Base-by-base conservation (phyloP, 2,113 vertebrate species). In the Blennius ocellaris region DNA sequence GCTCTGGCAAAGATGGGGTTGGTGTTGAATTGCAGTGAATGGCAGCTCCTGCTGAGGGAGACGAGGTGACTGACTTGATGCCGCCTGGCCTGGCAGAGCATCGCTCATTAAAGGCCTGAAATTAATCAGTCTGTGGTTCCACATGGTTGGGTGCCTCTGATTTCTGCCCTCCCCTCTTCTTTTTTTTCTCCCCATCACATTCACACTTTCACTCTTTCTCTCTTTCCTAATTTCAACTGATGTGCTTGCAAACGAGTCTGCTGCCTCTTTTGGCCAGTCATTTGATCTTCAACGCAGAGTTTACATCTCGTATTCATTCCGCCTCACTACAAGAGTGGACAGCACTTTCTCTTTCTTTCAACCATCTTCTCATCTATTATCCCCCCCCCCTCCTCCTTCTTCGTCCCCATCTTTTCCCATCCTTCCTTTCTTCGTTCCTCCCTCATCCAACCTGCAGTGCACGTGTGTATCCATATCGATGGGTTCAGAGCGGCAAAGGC, bases 51-150 rank as follows among this genome's bases (percentile, higher is more conserved):
- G 80, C 82, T 82, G 86, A 73, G 80, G 73, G 64, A 75, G 57
- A 63, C 36, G 0, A 73, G 76, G 65, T 74, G 80, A 69, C 75
- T 87, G 84, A 83, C 81, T 77, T 58, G 39, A 81, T 66, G 60
- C 76, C 11, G 64, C 82, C 71, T 58, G 74, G 38, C 49, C 85
- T 85, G 82, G 75, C 82, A 80, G 72, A 73, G 67, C 76, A 58
- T 39, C 37, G 39, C 74, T 90, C 85, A 83, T 91, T 91, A 89
- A 75, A 84, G 65, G 58, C 72, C 69, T 82, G 74, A 89, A 81
- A 87, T 89, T 47, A 89, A 89, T 87, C 84, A 89, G 74, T 83
- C 87, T 80, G 75, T 3, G 3, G 56, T 81, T 87, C 85, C 81
- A 85, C 75, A 72, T 81, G 80, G 67, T 68, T 54, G 66, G 76